Evolutionary conservation across 2,888 invertebrate genomes (phyloP), one percentile per base, ranked within the genome.

Genomic region (Allophyes oxyacanthae): DNA sequence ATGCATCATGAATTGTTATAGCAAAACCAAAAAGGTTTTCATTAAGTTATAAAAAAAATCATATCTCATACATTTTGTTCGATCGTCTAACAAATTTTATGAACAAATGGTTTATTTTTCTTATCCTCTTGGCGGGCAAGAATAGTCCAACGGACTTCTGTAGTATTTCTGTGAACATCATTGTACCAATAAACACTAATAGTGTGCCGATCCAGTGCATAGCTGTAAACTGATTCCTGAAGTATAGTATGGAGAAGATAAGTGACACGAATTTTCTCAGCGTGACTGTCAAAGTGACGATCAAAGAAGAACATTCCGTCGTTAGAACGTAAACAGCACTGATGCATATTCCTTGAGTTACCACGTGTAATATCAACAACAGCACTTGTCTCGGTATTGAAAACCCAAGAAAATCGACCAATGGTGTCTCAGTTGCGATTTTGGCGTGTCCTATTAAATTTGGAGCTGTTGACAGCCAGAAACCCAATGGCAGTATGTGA

Each of bases 221-320:
- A 0, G 96, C 7, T 0, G 99, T 99, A 83, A 99, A 99, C 0
- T 98, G 97, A 94, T 99, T 99, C 77, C 96, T 95, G 85, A 99
- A 99, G 88, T 99, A 98, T 44, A 98, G 78, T 73, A 99, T 99
- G 0, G 99, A 99, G 84, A 99, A 97, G n/a, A 99, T 88, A 33
- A 99, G 94, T 0, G 99, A 99, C 30, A 98, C 95, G 84, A 99
- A 99, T 91, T 99, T 99, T 45, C 99, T 95, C 51, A 99, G 90
- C 0, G 99, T 99, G 28, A 99, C 97, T 0, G 99, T 98, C 72
- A 99, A 94, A 0, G 99, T 99, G 0, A 99, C 99, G 0, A 98
- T 98, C 40, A 99, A 89, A 0, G 99, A 99, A 0, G 98, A 95
- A 83, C 98, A 99, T 88, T 99, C 98, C 0, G 99, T 97, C 0